Evolutionary conservation across 2,113 vertebrate species (phyloP).

Genomic region (Merops nubicus): DNA sequence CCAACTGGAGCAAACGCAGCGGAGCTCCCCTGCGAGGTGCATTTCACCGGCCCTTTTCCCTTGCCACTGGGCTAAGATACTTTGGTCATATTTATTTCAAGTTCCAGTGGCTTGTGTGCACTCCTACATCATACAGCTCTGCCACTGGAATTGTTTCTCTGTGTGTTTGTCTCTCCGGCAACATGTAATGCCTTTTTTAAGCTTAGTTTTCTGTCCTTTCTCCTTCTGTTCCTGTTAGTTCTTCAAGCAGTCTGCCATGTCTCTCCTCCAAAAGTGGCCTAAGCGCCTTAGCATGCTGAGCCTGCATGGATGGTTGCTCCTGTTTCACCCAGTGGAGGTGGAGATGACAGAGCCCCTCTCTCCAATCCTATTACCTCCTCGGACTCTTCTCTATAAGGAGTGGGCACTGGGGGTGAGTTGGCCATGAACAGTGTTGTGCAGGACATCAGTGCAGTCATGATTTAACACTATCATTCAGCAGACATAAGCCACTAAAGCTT

Average conservation of each 20-base stretch:
- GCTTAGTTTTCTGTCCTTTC: not conserved
- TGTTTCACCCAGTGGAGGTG: not conserved
- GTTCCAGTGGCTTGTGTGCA: not conserved
- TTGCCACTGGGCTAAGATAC: not conserved
- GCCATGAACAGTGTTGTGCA: not conserved
- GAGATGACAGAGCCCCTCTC: not conserved
- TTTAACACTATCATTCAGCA: slow-evolving; percentile 54
- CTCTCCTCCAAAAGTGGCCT: not conserved
- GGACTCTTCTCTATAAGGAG: not conserved
- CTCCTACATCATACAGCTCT: not conserved
- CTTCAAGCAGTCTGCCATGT: not conserved
- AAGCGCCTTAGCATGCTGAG: not conserved
- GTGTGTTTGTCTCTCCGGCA: not conserved
- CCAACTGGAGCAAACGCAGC: not conserved
- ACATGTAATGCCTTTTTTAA: not conserved
- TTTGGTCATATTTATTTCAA: not conserved
- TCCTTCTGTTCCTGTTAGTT: not conserved
- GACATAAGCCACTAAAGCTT: slow-evolving; percentile 61
- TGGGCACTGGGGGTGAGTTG: not conserved
- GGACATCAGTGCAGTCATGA: not conserved
- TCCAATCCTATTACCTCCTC: slow-evolving; percentile 21
- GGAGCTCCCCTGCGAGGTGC: accelerated
- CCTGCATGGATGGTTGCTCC: not conserved
- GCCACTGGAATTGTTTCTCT: not conserved
- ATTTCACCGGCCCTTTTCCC: not conserved